Conservation (phyloP, 2,888 invertebrate genomes). For the Hirtodrosophila confusa region DNA sequence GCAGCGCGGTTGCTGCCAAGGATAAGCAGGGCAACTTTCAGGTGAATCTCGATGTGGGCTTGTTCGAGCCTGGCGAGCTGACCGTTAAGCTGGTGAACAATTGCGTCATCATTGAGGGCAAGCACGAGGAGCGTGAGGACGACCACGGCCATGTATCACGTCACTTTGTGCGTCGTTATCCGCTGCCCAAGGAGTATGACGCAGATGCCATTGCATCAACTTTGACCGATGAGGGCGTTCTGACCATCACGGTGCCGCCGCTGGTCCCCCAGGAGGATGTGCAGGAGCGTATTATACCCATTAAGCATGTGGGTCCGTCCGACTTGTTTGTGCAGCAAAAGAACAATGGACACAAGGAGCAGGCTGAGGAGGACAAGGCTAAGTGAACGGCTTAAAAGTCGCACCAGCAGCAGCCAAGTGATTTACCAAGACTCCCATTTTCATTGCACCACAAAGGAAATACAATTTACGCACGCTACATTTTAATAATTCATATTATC, state of each 20-base stretch:
- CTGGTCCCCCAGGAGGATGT: slow-evolving; percentile 44
- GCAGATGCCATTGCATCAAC: slow-evolving; percentile 89
- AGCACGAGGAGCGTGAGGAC: slow-evolving; percentile 89
- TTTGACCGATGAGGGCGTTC: slow-evolving; percentile 91
- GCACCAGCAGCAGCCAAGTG: slow-evolving; percentile 48
- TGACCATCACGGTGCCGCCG: slow-evolving; percentile 89
- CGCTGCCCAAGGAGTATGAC: slow-evolving; percentile 88
- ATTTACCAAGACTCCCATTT: slow-evolving; percentile 65
- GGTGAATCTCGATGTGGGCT: slow-evolving; percentile 88
- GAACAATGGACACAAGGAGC: slow-evolving; percentile 50
- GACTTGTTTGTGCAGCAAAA: slow-evolving; percentile 70
- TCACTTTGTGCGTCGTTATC: slow-evolving; percentile 90
- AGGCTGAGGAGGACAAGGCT: slow-evolving; percentile 22
- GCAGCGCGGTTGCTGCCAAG: slow-evolving; percentile 50
- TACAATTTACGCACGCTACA: slow-evolving; percentile 47
- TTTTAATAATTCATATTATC: slow-evolving; percentile 32
- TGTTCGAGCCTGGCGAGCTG: slow-evolving; percentile 89
- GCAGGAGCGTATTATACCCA: slow-evolving; percentile 75
- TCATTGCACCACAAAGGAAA: slow-evolving; percentile 51
- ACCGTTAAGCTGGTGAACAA: slow-evolving; percentile 87
- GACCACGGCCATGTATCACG: slow-evolving; percentile 91
- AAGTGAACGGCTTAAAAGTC: slow-evolving; percentile 31
- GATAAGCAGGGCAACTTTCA: slow-evolving; percentile 88
- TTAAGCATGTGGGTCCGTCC: slow-evolving; percentile 77
- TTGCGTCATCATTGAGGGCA: slow-evolving; percentile 87